A percentile compares a stretch with the other conserved stretches of the same genome.
Conservation (phyloP, 2,888 invertebrate genomes). For the Dicranocentrus wangi region DNA sequence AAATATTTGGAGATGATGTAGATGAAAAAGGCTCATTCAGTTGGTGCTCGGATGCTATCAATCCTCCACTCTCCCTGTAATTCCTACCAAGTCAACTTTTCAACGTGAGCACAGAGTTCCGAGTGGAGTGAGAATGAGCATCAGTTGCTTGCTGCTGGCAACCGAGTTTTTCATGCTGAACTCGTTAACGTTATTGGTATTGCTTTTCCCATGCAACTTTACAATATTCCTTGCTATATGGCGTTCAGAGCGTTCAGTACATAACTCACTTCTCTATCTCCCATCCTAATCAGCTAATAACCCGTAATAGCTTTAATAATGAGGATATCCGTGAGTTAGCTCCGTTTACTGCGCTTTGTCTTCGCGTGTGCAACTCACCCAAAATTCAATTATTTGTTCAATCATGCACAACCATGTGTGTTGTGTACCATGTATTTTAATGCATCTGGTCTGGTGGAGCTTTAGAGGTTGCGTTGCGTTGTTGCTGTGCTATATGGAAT, state of each 20-base stretch:
- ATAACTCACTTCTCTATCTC: conserved; percentile 27
- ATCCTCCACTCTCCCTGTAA: conserved; percentile 10
- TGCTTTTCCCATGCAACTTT: no score
- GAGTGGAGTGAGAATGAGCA: conserved; percentile 2
- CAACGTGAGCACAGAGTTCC: neutral
- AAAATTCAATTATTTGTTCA: neutral
- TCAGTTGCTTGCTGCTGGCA: conserved; percentile 22
- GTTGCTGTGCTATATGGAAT: no score
- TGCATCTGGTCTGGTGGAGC: neutral
- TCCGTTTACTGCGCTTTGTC: neutral
- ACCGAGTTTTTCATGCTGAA: conserved; percentile 1
- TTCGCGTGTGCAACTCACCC: neutral
- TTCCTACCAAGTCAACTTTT: conserved; percentile 9
- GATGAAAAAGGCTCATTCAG: conserved; percentile 14
- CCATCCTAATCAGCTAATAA: conserved; percentile 51
- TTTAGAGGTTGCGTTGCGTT: no score
- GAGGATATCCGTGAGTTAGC: conserved; percentile 48
- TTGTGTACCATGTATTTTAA: no score
- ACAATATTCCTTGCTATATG: no score
- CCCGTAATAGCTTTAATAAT: conserved; percentile 52
- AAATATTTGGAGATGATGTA: conserved; percentile 32
- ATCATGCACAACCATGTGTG: no score
- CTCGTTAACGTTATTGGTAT: neutral
- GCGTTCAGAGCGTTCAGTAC: neutral
- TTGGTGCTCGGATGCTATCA: conserved; percentile 18